phyloP scores from a whole-genome alignment of 2,113 vertebrate genomes.

The Boulengeromyrus knoepffleri region DNA sequence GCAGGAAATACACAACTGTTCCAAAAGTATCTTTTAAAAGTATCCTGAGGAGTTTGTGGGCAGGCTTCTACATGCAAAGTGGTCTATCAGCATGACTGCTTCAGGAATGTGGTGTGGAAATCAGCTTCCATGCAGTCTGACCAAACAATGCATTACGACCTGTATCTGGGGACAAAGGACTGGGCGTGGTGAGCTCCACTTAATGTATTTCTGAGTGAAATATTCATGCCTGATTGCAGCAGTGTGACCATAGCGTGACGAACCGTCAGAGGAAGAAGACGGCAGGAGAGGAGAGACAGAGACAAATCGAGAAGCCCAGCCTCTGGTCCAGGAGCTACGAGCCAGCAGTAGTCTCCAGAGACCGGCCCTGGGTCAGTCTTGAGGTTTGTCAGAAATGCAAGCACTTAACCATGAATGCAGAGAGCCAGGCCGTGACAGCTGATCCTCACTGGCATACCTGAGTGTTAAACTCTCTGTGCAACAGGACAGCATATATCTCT shows the following conservation, averaged over 20 bases:
- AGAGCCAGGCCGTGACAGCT: conserved; percentile 10
- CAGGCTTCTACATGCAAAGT: background rate
- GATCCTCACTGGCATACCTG: background rate
- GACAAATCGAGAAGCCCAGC: background rate
- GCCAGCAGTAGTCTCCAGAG: conserved; percentile 3
- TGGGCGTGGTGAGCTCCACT: background rate
- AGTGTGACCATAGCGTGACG: background rate
- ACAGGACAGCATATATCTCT: background rate
- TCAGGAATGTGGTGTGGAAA: background rate
- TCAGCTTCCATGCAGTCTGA: background rate
- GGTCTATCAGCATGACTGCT: background rate
- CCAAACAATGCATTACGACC: background rate
- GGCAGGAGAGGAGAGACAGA: background rate
- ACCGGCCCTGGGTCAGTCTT: conserved; percentile 40
- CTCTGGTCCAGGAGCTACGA: background rate
- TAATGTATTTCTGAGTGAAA: background rate
- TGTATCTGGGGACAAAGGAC: background rate
- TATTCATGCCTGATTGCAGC: background rate
- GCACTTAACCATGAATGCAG: conserved; percentile 34
- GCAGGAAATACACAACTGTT: background rate
- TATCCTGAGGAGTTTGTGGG: background rate
- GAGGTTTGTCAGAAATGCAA: conserved; percentile 38
- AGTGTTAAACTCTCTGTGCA: background rate
- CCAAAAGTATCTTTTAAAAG: background rate
- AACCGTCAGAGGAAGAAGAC: background rate